A percentile compares a stretch with the other conserved stretches of the same genome.
These are phyloP conservation scores for Drosophila punjabiensis DNA, from an alignment of 1,140 invertebrate genomes.

Conservation along the genomic window DNA sequence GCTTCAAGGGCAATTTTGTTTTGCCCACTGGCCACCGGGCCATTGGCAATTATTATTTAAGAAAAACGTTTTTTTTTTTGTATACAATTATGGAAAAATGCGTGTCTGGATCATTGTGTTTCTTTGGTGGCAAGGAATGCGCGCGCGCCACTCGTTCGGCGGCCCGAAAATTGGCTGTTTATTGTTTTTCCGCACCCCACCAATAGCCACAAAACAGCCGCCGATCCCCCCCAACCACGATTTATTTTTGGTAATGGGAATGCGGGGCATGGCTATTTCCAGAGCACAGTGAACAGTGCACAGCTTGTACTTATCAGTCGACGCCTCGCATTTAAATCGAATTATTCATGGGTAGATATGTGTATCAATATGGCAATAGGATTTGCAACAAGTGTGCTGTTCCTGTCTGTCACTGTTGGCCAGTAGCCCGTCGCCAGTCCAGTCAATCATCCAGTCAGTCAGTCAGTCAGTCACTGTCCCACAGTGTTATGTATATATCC, in stretches of 20 bases:
- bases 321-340: constrained; percentile 61
- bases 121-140: constrained; percentile 34
- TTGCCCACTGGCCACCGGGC: constrained; percentile 7
- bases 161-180: constrained; percentile 56
- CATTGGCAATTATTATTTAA: constrained; percentile 49
- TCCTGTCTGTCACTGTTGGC: constrained; percentile 44
- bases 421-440: constrained; percentile 17
- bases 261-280: constrained; percentile 70
- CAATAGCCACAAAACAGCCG: constrained; percentile 36
- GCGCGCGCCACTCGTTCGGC: constrained; percentile 62
- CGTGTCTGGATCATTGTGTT: constrained; percentile 31
- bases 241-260: constrained; percentile 64
- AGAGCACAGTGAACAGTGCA: constrained; percentile 27
- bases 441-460: constrained; percentile 31
- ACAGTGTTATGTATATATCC: constrained; percentile 8
- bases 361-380: constrained; percentile 12
- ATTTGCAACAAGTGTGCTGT: constrained; percentile 63
- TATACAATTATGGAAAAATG: constrained; percentile 52
- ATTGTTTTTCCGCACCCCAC: constrained; percentile 72
- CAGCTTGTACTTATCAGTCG: constrained; percentile 73
- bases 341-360: constrained; percentile 55
- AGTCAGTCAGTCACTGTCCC: constrained; percentile 28
- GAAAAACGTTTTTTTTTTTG: constrained; percentile 44
- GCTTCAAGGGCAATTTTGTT: constrained; percentile 62
- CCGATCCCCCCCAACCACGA: constrained; percentile 19